Evolutionary conservation across 2,797 vertebrate species (phyloP), one percentile per base, ranked within the genome.

Genomic region (Distichodus sexfasciatus): DNA sequence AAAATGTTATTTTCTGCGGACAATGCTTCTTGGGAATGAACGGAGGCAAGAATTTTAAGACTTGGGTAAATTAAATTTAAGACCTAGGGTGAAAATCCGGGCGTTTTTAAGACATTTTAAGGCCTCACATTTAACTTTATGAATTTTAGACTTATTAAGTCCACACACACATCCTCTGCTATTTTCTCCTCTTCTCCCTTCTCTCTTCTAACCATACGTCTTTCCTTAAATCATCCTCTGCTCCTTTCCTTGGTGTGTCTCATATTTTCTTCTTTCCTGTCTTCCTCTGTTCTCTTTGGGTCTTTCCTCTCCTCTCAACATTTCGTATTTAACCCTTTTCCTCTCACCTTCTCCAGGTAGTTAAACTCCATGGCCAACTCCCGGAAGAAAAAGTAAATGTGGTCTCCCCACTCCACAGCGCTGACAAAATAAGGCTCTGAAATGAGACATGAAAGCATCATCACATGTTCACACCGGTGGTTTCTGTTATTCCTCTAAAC

Each of bases 291-390:
- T 4, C 53, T 55, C 48, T 35, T 7, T 2, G 26, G 9, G 3
- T 4, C 26, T 19, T 14, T 23, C 26, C 23, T 11, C 17, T 33
- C 21, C 15, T 17, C 7, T 55, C 10, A n/a, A n/a, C n/a, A n/a
- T n/a, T n/a, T n/a, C n/a, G n/a, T n/a, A n/a, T n/a, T n/a, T n/a
- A n/a, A n/a, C n/a, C n/a, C n/a, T n/a, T n/a, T n/a, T 14, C 11
- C 3, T 41, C 76, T 68, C 81, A 98, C 96, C 95, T 98, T 98
- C 84, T 98, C 96, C 83, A 98, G 86, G 82, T 96, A 97, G 87
- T 94, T 98, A 81, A 96, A 97, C 86, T 99, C 96, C 94, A 98
- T 96, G 31, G 96, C 96, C 1, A 98, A 96, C 85, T 99, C 96
- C 60, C 95, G 86, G 89, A 99, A 98, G 91, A 98, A 98, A 91